Evolutionary conservation across 2,888 invertebrate genomes (phyloP).

Genomic region (Vannuccia rotundouncinata): DNA sequence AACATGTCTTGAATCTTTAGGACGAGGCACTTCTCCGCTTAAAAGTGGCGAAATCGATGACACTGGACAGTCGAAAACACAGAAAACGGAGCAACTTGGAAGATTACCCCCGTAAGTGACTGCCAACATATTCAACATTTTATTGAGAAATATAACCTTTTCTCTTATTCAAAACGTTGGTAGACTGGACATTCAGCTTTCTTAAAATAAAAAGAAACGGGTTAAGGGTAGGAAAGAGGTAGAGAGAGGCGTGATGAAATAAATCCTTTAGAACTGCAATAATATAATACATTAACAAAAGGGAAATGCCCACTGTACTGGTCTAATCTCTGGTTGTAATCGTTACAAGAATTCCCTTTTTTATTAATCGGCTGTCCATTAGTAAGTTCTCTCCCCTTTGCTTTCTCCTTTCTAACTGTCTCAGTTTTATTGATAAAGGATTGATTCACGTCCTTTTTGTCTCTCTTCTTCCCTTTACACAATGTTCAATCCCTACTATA

Average conservation of each 20-base stretch:
- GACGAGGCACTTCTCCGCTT: background rate
- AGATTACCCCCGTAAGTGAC: background rate
- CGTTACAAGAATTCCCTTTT: background rate
- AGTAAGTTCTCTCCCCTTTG: background rate
- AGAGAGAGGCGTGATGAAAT: too few relatives aligned
- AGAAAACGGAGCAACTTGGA: background rate
- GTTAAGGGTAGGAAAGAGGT: too few relatives aligned
- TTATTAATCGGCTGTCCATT: background rate
- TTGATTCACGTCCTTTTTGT: background rate
- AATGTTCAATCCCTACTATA: too few relatives aligned
- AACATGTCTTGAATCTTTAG: too few relatives aligned
- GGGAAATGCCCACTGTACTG: background rate
- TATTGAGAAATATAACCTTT: too few relatives aligned
- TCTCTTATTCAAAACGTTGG: too few relatives aligned
- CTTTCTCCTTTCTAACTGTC: background rate
- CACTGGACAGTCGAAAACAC: slow-evolving; percentile 1
- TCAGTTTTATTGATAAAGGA: background rate
- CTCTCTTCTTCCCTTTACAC: background rate
- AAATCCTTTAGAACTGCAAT: too few relatives aligned
- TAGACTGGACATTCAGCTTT: too few relatives aligned
- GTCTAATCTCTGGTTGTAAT: background rate
- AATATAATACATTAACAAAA: too few relatives aligned
- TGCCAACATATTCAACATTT: too few relatives aligned
- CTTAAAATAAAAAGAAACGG: too few relatives aligned
- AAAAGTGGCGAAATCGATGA: background rate